Conservation (phyloP, 2,797 vertebrate genomes). For the Tamandua tetradactyla region DNA sequence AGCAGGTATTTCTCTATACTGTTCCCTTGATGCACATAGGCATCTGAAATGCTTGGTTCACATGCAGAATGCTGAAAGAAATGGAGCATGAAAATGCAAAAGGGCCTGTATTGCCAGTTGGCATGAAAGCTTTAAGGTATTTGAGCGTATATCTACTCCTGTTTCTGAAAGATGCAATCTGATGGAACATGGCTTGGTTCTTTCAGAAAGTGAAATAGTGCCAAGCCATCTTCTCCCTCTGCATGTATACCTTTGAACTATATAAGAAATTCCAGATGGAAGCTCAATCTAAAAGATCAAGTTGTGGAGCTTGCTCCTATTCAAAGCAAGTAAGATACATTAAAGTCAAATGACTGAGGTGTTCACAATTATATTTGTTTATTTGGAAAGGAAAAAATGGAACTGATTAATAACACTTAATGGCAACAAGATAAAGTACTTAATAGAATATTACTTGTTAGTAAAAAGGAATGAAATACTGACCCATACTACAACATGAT, state of each 20-base stretch:
- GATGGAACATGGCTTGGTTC: accelerated
- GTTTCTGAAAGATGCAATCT: neutral
- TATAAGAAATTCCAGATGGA: conserved; percentile 66
- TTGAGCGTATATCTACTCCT: neutral
- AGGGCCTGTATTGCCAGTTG: neutral
- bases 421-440: conserved; percentile 78
- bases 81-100: neutral
- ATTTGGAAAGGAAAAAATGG: conserved; percentile 77
- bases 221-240: conserved; percentile 20
- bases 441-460: neutral
- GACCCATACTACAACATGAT: neutral
- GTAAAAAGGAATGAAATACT: neutral
- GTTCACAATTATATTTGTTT: conserved; percentile 75
- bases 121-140: neutral
- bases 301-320: conserved; percentile 67
- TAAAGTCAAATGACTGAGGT: conserved; percentile 81
- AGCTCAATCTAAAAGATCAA: conserved; percentile 66
- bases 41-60: neutral
- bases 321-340: conserved; percentile 79
- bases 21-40: neutral
- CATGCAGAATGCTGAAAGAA: neutral
- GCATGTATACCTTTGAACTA: neutral
- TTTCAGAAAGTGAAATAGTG: conserved; percentile 50
- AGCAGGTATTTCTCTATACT: neutral
- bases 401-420: conserved; percentile 77